Base-by-base conservation (phyloP, 1,140 invertebrate species). In the Pogonognathellus flavescens region DNA sequence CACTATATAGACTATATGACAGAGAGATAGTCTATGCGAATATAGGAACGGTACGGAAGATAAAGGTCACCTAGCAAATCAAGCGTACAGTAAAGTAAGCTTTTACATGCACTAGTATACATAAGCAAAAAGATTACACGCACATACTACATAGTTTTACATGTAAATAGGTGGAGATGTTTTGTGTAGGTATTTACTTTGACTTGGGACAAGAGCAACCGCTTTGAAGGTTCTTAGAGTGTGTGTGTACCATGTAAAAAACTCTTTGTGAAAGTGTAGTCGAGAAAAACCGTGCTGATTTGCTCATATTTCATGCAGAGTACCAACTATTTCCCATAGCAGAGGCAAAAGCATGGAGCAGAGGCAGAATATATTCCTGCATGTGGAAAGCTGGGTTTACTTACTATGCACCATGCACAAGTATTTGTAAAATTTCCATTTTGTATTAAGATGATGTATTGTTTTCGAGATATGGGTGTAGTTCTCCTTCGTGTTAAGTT, bases 221-320 rank as follows among this genome's bases (percentile, higher is more conserved):
- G 53, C 53, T 57, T 57, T 57, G n/a, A 57, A 57, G 31, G 31
- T 41, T 41, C 6, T 41, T 41, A 41, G 31, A 41, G 31, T 41
- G 31, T 3, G 6, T 41, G 31, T 41, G 31, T 41, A 6, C 6
- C 31, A 3, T 57, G 10, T 14, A 57, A 57, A 57, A 14, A 9
- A 31, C 31, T 14, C 22, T 72, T 5, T 31, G 25, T 72, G 11
- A 13, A 76, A 76, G 31, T 76, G 25, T 20, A 83, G 55, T 83
- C 20, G 57, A 60, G 82, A 57, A 83, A 59, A 62, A 83, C 53
- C 82, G 82, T 83, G 82, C 82, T 83, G 82, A 83, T 83, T 83
- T 83, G 82, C 57, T 59, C 82, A 83, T 83, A 83, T 83, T 83
- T 83, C 82, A 83, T 83, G 25, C 57, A 76, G 41, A 76, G 70